phyloP scores from a whole-genome alignment of 2,797 vertebrate species.

The Schizopygopsis pylzovi region DNA sequence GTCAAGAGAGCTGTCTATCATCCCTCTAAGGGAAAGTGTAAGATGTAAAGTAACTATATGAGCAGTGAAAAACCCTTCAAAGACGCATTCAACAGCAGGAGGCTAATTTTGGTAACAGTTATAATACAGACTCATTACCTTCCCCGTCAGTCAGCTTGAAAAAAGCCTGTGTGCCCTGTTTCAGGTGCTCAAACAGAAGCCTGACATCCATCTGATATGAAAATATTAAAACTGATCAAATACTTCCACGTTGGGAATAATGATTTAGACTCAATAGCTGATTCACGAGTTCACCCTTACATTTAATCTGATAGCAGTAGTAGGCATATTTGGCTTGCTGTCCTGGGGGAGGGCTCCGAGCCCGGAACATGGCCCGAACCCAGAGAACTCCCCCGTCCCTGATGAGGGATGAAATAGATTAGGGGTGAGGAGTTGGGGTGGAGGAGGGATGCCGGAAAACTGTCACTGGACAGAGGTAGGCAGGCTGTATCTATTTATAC shows the following conservation, averaged over 20 bases:
- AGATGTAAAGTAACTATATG: slow-evolving; percentile 40
- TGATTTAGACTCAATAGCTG: slow-evolving; percentile 19
- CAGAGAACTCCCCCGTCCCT: too few species aligned
- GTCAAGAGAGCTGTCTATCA: slow-evolving; percentile 41
- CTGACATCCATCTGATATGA: slow-evolving; percentile 37
- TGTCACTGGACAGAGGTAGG: too few species aligned
- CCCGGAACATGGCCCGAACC: too few species aligned
- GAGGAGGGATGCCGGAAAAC: too few species aligned
- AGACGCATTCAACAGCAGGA: slow-evolving; percentile 37
- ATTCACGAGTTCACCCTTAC: too few species aligned
- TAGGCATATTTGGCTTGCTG: too few species aligned
- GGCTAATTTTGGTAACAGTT: slow-evolving; percentile 52
- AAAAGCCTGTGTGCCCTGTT: slow-evolving; percentile 23
- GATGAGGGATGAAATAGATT: too few species aligned
- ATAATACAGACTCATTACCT: slow-evolving; percentile 52
- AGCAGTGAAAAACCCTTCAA: slow-evolving; percentile 38
- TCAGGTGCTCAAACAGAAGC: slow-evolving; percentile 40
- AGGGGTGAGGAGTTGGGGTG: too few species aligned
- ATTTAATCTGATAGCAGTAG: too few species aligned
- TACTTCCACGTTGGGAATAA: slow-evolving; percentile 26
- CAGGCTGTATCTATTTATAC: too few species aligned
- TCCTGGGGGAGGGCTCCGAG: too few species aligned
- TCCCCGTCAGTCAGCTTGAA: slow-evolving; percentile 39
- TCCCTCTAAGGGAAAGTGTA: slow-evolving; percentile 7
- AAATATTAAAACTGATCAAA: slow-evolving; percentile 51